Conservation (phyloP, 2,797 vertebrate species). For the Nasua narica region DNA sequence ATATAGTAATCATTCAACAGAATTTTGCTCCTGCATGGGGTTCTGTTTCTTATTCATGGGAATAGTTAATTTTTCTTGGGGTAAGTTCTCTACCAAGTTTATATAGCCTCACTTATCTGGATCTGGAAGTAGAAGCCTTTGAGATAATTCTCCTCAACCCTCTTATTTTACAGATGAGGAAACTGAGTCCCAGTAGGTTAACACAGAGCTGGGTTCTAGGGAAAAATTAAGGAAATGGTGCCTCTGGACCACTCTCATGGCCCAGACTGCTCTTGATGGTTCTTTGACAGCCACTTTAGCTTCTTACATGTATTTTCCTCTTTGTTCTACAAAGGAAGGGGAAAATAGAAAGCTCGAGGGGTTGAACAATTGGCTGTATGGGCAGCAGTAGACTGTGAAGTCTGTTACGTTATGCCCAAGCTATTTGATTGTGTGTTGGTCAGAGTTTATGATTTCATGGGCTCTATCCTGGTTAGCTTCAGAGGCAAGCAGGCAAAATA, state of each 20-base stretch:
- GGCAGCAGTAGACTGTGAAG: constrained; percentile 88
- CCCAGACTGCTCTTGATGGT: background rate
- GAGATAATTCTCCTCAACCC: background rate
- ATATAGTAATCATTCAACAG: background rate
- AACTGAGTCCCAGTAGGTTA: background rate
- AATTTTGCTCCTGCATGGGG: background rate
- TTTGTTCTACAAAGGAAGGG: constrained; percentile 76
- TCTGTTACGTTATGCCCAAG: constrained; percentile 84
- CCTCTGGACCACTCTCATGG: background rate
- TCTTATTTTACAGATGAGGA: background rate
- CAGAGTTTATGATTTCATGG: constrained; percentile 67
- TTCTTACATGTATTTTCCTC: constrained; percentile 43
- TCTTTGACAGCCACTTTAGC: constrained; percentile 28
- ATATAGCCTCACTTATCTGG: background rate
- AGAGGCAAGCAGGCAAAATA: constrained; percentile 87
- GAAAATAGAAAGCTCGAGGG: constrained; percentile 88
- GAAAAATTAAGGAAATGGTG: background rate
- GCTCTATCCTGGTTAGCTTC: constrained; percentile 83
- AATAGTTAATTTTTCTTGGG: background rate
- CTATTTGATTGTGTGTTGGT: constrained; percentile 78
- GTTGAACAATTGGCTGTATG: constrained; percentile 88
- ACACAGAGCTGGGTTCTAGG: background rate
- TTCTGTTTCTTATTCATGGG: background rate
- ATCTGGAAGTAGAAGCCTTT: background rate
- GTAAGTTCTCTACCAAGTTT: background rate